phyloP scores from a whole-genome alignment of 92 coral and sea anemone species.

The Phenganax marumi region DNA sequence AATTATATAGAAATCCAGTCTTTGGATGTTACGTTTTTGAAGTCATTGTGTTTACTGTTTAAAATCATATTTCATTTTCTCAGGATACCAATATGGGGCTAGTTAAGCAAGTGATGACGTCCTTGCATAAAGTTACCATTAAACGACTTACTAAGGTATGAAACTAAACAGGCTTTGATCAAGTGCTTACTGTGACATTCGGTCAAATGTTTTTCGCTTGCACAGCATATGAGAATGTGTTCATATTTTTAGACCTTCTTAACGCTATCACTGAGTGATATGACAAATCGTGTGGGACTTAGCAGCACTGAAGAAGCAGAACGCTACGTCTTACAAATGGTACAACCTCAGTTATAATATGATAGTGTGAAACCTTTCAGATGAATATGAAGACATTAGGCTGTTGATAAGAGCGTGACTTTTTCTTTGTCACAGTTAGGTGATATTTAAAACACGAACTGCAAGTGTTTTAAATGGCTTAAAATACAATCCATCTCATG shows the following conservation, averaged over 20 bases:
- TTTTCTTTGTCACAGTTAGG: no score
- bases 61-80: constrained; percentile 3
- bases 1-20: no score
- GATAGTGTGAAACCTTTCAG: background rate
- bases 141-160: constrained; percentile 87
- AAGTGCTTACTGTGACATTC: background rate
- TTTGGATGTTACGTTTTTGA: no score
- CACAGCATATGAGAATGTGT: background rate
- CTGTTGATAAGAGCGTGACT: no score
- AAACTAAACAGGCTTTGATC: background rate
- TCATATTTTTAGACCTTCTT: constrained; percentile 75
- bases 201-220: background rate
- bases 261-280: constrained; percentile 86
- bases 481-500: no score
- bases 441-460: no score
- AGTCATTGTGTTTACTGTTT: background rate
- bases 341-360: constrained; percentile 16
- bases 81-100: constrained; percentile 92
- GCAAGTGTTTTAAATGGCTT: no score
- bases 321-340: constrained; percentile 91
- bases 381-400: no score
- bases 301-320: constrained; percentile 96
- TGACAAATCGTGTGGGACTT: constrained; percentile 91
- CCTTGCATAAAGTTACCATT: constrained; percentile 84
- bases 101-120: constrained; percentile 88